Base-by-base conservation (phyloP, 2,888 invertebrate species). In the Lasioglossum leucozonium region DNA sequence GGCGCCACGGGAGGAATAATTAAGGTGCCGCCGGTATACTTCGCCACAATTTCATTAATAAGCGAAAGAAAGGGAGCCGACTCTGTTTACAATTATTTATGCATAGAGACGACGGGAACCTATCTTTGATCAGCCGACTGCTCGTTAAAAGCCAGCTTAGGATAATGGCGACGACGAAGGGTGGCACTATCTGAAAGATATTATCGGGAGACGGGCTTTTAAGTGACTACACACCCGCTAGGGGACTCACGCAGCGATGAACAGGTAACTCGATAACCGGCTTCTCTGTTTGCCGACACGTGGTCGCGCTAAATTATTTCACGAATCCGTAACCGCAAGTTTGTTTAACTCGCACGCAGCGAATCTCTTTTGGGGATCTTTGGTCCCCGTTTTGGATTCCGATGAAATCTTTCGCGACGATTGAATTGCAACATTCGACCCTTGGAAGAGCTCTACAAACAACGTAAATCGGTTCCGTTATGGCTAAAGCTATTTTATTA, bases 111-210 rank as follows among this genome's bases (percentile, higher is more conserved):
- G 76, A 55, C 34, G 75, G 75, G 77, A 77, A 34, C 55, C 42
- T 87, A 87, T 87, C 87, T 87, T 76, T 42, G 83, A 87, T 87
- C 86, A 47, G 62, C 58, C 42, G 44, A 34, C 34, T 75, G 77
- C 75, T 79, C 82, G 62, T 72, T 83, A 78, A 82, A 87, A 83
- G 80, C 76, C 51, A 18, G 86, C 83, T 80, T 62, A 47, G 72
- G 78, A 55, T 84, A 74, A 75, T 55, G 73, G 72, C 26, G 34
- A 82, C 72, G 47, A 40, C 65, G 69, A 77, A 86, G 86, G 87
- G 76, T 62, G 40, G 34, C 55, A 37, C 30, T 80, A 84, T 86
- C 86, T 71, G 34, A 77, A n/a, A 47, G 86, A 79, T 86, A 22
- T n/a, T 58, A 87, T 87, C 86, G 55, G 40, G 65, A 72, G 37